phyloP scores from a whole-genome alignment of 2,797 vertebrate species.

The Semaprochilodus insignis region DNA sequence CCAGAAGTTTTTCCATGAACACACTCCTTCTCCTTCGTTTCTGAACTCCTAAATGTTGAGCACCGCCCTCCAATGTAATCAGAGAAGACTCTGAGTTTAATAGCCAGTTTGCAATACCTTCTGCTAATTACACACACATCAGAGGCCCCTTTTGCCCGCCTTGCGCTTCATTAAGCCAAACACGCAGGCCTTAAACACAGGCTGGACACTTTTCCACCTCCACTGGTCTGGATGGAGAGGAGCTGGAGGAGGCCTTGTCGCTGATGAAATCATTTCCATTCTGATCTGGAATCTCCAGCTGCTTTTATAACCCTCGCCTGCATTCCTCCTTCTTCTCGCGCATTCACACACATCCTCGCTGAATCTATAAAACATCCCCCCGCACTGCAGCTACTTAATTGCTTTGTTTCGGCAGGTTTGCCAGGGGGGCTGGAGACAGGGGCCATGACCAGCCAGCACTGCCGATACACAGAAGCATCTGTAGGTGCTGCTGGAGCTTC shows the following conservation, averaged over 20 bases:
- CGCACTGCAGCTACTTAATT: slow-evolving; percentile 67
- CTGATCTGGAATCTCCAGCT: slow-evolving; percentile 49
- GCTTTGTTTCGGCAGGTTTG: slow-evolving; percentile 74
- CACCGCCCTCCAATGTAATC: slow-evolving; percentile 51
- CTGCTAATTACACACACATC: slow-evolving; percentile 52
- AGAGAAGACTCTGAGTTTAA: slow-evolving; percentile 67
- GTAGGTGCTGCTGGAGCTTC: slow-evolving; percentile 65
- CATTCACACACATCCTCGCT: slow-evolving; percentile 53
- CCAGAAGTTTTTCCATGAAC: slow-evolving; percentile 8
- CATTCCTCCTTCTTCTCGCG: slow-evolving; percentile 47
- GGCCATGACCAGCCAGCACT: slow-evolving; percentile 59
- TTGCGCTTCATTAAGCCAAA: slow-evolving; percentile 52
- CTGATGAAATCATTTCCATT: slow-evolving; percentile 59
- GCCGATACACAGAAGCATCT: slow-evolving; percentile 74
- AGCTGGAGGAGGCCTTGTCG: slow-evolving; percentile 44
- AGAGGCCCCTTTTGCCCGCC: slow-evolving; percentile 35
- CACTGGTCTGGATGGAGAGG: slow-evolving; percentile 37
- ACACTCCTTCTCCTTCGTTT: slow-evolving; percentile 48
- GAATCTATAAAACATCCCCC: slow-evolving; percentile 52
- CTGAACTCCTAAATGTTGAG: slow-evolving; percentile 62
- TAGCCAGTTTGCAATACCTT: slow-evolving; percentile 46
- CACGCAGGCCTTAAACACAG: slow-evolving; percentile 42
- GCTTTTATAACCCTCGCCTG: slow-evolving; percentile 48
- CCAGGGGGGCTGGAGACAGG: slow-evolving; percentile 8
- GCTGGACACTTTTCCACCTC: slow-evolving; percentile 47